Evolutionary conservation across 2,888 invertebrate species (phyloP).

Genomic region (Choristoneura rosaceana): DNA sequence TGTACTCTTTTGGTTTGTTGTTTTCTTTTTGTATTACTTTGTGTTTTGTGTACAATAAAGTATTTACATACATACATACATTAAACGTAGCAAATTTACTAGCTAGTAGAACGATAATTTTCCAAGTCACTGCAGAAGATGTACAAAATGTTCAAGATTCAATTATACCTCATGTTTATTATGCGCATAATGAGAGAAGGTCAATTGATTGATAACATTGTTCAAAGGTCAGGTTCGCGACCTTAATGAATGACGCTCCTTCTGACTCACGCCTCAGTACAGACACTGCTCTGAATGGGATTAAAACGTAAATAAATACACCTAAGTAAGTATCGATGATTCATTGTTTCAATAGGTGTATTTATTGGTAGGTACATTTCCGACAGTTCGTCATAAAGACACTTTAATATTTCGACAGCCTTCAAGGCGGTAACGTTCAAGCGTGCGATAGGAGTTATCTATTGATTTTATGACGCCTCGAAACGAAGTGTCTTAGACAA

Average conservation of each 20-base stretch:
- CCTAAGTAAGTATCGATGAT: slow-evolving; percentile 4
- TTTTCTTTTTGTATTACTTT: no score
- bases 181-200: slow-evolving; percentile 24
- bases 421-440: neutral
- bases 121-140: neutral
- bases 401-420: neutral
- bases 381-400: neutral
- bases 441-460: slow-evolving; percentile 10
- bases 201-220: slow-evolving; percentile 32
- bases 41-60: no score
- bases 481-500: neutral
- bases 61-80: no score
- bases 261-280: neutral
- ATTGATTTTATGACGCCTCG: slow-evolving; percentile 3
- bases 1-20: no score
- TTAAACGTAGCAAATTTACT: no score
- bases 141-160: neutral
- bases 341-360: slow-evolving; percentile 8
- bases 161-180: neutral
- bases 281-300: slow-evolving; percentile 2
- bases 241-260: slow-evolving; percentile 13
- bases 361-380: neutral
- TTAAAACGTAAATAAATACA: slow-evolving; percentile 9
- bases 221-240: slow-evolving; percentile 26
- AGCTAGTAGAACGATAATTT: neutral